Evolutionary conservation across 2,888 invertebrate genomes (phyloP), one percentile per base, ranked within the genome.

Genomic region (Lissocephala sabroskyi): DNA sequence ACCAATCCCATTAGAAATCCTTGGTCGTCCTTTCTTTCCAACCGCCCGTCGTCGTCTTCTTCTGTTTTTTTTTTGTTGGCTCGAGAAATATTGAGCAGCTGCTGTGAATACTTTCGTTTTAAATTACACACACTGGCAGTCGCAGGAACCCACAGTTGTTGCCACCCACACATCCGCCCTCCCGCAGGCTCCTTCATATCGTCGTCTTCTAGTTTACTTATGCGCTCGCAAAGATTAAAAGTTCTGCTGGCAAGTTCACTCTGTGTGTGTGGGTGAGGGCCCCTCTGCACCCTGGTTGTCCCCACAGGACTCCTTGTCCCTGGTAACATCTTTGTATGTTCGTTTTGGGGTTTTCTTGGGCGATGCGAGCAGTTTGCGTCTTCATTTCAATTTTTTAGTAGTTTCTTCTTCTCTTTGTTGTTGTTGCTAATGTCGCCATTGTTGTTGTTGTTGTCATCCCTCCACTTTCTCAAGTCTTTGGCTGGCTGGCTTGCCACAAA

Each of bases 1-100:
- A 67, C 73, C 68, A 70, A 70, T 75, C 64, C 68, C 68, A 70
- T 70, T 70, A 70, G 73, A 70, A 70, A 71, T 71, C 75, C 64
- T 62, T 49, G 44, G 54, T 44, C 51, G 39, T 7, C 23, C 7
- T 23, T 23, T 23, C 3, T 23, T 23, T 23, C n/a, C n/a, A n/a
- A 23, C 7, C 7, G 3, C 7, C 7, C 7, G 23, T 23, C 7
- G 3, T 23, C 7, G 23, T 23, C 7, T 23, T 23, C n/a, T n/a
- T n/a, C n/a, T n/a, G n/a, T n/a, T 23, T 23, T 23, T 23, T 23
- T 23, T 23, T 23, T 23, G 3, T 23, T 23, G 7, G 23, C 7
- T 23, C 7, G 3, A 48, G 70, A 57, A 62, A 74, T 71, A 70
- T 75, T 75, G 73, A 75, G 75, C 75, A 71, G 68, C 68, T 71